Percentiles rank a stretch among this genome's conserved stretches.
These are phyloP conservation scores for Pelecanoides urinatrix DNA, from an alignment of 2,113 vertebrate genomes.

Conservation along the genomic window DNA sequence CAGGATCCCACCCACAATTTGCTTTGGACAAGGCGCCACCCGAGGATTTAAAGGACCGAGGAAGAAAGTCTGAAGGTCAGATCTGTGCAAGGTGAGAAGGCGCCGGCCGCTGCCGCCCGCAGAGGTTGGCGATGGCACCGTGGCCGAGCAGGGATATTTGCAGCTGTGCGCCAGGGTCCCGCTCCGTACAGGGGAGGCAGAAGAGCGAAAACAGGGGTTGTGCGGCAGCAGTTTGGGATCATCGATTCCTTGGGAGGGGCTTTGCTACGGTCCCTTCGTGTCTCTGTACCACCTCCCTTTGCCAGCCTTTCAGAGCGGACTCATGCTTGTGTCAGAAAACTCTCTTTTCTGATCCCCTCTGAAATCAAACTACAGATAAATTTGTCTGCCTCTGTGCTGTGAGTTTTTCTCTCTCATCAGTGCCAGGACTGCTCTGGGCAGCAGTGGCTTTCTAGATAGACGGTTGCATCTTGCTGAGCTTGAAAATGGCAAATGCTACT, in stretches of 20 bases:
- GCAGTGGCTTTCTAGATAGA: background rate
- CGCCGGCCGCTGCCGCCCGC: accelerated
- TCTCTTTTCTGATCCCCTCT: background rate
- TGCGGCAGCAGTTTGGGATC: background rate
- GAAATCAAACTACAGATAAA: background rate
- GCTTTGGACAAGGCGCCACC: conserved; percentile 84
- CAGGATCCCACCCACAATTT: conserved; percentile 83
- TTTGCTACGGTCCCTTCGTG: background rate
- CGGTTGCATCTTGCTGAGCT: background rate
- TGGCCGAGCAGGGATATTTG: background rate
- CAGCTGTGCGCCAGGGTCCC: accelerated
- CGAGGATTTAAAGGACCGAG: conserved; percentile 81
- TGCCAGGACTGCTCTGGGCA: background rate
- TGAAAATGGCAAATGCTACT: background rate
- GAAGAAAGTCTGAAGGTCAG: conserved; percentile 75
- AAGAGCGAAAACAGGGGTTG: background rate
- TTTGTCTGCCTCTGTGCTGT: background rate
- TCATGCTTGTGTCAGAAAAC: accelerated
- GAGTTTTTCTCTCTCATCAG: background rate
- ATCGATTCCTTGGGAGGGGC: background rate
- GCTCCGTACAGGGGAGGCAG: background rate
- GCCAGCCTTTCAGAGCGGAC: background rate
- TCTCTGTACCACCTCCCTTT: background rate
- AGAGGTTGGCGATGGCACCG: accelerated
- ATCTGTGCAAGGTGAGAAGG: background rate